phyloP scores from a whole-genome alignment of 1,140 invertebrate genomes.

The Mactra quadrangularis region DNA sequence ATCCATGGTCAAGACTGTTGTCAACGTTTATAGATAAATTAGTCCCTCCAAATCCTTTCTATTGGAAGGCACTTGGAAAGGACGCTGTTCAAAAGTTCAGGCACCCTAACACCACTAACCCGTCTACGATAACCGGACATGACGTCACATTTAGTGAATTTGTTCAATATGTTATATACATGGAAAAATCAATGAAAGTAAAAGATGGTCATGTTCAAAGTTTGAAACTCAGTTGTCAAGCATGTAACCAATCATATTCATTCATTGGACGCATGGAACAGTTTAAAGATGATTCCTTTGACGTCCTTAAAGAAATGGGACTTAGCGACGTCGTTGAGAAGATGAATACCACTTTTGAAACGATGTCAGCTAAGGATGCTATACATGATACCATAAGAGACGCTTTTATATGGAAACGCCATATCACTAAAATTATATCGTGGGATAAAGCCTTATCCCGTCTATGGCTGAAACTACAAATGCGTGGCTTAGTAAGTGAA shows the following conservation, averaged over 20 bases:
- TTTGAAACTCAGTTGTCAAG: not conserved
- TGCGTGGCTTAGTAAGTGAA: too few species aligned
- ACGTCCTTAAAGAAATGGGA: slow-evolving; percentile 2
- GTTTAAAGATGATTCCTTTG: slow-evolving; percentile 4
- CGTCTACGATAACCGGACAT: not conserved
- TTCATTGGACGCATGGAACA: slow-evolving; percentile 19
- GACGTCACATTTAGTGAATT: slow-evolving; percentile 37
- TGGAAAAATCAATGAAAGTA: not conserved
- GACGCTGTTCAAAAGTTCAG: not conserved
- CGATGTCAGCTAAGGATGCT: too few species aligned
- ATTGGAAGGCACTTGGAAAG: slow-evolving; percentile 23
- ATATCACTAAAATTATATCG: too few species aligned
- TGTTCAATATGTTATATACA: slow-evolving; percentile 12
- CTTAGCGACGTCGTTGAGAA: not conserved
- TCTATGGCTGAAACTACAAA: too few species aligned
- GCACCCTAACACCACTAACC: not conserved
- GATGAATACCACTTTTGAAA: too few species aligned
- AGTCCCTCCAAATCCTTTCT: slow-evolving; percentile 20
- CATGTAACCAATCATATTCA: not conserved
- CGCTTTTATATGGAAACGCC: too few species aligned
- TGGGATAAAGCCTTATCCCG: too few species aligned
- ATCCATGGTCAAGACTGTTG: slow-evolving; percentile 13
- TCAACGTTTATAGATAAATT: slow-evolving; percentile 43
- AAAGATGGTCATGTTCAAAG: slow-evolving; percentile 1
- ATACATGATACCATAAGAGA: too few species aligned